These are phyloP conservation scores for Irena cyanogastra DNA, from an alignment of 2,113 vertebrate species.

Conservation along the genomic window DNA sequence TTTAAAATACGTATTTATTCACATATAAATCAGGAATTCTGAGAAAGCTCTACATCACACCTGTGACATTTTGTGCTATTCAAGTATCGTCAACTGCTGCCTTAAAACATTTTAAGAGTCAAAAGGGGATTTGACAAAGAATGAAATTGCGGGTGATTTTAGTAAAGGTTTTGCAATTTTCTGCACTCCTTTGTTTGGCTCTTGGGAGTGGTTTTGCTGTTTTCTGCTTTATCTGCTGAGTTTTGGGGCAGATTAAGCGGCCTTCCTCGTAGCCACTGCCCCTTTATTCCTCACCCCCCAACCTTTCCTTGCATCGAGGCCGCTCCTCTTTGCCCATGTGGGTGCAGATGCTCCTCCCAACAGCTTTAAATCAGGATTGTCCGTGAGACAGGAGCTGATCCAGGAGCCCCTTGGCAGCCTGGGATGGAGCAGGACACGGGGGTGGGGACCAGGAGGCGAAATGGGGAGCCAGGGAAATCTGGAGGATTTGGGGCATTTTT, in stretches of 20 bases:
- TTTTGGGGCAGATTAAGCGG: neutral
- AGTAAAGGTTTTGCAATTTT: neutral
- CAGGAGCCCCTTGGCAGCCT: no score
- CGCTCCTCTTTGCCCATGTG: accelerated
- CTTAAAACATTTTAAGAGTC: neutral
- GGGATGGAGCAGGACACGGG: neutral
- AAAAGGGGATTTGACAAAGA: neutral
- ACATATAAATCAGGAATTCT: neutral
- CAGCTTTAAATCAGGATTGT: neutral
- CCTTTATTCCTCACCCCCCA: neutral
- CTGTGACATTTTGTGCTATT: neutral
- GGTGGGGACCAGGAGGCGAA: neutral
- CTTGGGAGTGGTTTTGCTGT: no score
- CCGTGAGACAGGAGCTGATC: neutral
- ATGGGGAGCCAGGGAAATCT: neutral
- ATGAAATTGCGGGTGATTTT: neutral
- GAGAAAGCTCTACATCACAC: accelerated
- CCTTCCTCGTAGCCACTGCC: neutral
- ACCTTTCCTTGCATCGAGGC: neutral
- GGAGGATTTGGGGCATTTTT: neutral
- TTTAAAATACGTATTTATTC: neutral
- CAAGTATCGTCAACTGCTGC: neutral
- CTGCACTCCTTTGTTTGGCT: neutral
- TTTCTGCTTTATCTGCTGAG: neutral
- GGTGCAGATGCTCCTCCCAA: no score